phyloP scores from a whole-genome alignment of 2,113 vertebrate species.

The Lepisosteus osseus region DNA sequence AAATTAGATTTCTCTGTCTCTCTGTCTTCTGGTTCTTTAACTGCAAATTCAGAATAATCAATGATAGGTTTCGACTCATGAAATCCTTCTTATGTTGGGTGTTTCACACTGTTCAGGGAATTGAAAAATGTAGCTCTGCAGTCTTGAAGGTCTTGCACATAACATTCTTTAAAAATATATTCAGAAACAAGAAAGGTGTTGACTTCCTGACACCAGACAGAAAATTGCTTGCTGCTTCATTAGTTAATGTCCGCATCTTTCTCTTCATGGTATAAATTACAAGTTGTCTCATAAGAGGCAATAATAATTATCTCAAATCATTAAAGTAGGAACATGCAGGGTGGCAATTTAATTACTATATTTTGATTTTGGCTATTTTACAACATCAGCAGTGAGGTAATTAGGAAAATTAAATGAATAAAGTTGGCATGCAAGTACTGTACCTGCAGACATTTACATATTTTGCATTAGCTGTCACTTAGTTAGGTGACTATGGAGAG shows the following conservation, averaged over 20 bases:
- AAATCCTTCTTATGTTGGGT: too few species aligned
- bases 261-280: slow-evolving; percentile 6
- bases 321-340: slow-evolving; percentile 5
- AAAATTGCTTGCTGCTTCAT: neutral
- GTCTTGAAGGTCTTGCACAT: too few species aligned
- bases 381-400: slow-evolving; percentile 11
- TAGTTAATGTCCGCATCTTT: neutral
- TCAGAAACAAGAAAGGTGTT: neutral
- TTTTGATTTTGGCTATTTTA: slow-evolving; percentile 23
- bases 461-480: slow-evolving; percentile 15
- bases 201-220: neutral
- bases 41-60: too few species aligned
- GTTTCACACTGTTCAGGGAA: too few species aligned
- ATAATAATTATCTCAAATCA: slow-evolving; percentile 13
- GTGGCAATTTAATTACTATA: slow-evolving; percentile 19
- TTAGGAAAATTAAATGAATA: slow-evolving; percentile 28
- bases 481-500: neutral
- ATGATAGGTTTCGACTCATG: too few species aligned
- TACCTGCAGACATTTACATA: slow-evolving; percentile 22
- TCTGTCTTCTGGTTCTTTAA: too few species aligned
- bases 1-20: too few species aligned
- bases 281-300: slow-evolving; percentile 9
- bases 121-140: too few species aligned
- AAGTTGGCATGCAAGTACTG: slow-evolving; percentile 19
- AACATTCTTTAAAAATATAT: too few species aligned